These are phyloP conservation scores for Rallus limicola DNA, from an alignment of 2,113 vertebrate genomes.

Conservation along the genomic window DNA sequence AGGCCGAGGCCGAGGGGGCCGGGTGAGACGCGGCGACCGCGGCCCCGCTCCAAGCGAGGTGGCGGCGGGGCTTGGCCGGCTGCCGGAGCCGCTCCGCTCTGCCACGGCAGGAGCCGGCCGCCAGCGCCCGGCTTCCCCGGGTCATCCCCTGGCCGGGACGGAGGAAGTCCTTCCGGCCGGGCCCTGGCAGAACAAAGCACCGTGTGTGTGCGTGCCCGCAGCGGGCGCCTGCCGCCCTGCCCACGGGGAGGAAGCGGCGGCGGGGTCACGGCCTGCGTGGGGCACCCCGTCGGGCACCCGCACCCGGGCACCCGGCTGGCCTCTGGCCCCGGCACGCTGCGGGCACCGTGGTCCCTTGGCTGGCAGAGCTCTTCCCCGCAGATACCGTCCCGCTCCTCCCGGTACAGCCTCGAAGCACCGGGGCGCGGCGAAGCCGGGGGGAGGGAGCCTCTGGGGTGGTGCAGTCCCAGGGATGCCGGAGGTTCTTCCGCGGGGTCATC, in stretches of 20 bases:
- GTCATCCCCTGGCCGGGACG: not conserved
- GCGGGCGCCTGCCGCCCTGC: conserved; percentile 1
- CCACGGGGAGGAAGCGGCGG: conserved; percentile 47
- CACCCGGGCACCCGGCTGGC: not conserved
- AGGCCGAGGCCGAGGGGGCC: not conserved
- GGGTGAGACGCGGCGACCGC: not conserved
- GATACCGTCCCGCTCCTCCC: not conserved
- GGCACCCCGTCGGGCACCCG: not conserved
- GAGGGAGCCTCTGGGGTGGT: fast-evolving
- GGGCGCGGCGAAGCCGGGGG: fast-evolving
- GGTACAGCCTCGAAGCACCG: not conserved
- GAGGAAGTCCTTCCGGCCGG: conserved; percentile 26
- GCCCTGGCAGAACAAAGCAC: conserved; percentile 1
- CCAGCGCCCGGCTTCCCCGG: not conserved
- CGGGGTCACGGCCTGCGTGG: not conserved
- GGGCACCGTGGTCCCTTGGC: not conserved
- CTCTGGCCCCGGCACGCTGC: not conserved
- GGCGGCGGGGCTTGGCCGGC: not conserved
- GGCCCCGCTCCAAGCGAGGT: not conserved
- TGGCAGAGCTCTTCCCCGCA: not conserved
- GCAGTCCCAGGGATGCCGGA: not conserved
- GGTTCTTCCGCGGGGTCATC: not conserved
- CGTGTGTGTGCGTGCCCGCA: not conserved
- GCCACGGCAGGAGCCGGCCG: not conserved
- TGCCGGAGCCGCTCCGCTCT: not conserved